Evolutionary conservation across 2,888 invertebrate genomes (phyloP).

Genomic region (Spilosoma lubricipeda): DNA sequence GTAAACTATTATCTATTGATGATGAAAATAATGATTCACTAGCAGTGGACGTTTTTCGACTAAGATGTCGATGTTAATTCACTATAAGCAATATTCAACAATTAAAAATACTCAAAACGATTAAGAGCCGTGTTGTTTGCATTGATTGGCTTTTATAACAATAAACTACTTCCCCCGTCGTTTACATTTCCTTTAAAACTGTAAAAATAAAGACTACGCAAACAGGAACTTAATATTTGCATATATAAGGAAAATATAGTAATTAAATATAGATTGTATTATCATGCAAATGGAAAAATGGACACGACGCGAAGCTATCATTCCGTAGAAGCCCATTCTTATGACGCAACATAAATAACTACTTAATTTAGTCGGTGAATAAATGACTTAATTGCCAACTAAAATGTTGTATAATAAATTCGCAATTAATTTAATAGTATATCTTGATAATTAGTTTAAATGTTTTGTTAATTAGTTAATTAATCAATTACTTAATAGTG

Average conservation of each 20-base stretch:
- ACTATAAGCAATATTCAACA: background rate
- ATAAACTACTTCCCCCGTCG: background rate
- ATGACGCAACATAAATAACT: slow-evolving; percentile 1
- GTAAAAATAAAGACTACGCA: background rate
- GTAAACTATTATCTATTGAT: no score
- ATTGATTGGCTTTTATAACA: background rate
- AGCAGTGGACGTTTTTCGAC: no score
- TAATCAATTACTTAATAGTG: slow-evolving; percentile 41
- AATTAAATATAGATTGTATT: background rate
- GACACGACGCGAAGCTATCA: background rate
- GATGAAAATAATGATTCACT: no score
- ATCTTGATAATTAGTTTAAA: slow-evolving; percentile 31
- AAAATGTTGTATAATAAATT: slow-evolving; percentile 35
- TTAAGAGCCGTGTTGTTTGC: background rate
- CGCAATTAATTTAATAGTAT: slow-evolving; percentile 30
- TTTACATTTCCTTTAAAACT: background rate
- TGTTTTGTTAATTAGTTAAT: slow-evolving; percentile 30
- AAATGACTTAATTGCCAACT: slow-evolving; percentile 35
- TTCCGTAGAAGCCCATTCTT: background rate
- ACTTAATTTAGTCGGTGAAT: background rate
- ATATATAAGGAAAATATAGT: background rate
- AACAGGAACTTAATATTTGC: background rate
- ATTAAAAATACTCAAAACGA: background rate
- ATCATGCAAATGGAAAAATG: slow-evolving; percentile 1
- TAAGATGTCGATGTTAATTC: background rate